A percentile compares a stretch with the other conserved stretches of the same genome.
Evolutionary conservation across 1,140 invertebrate genomes (phyloP).

Genomic region (Aphelenchoides avenae): DNA sequence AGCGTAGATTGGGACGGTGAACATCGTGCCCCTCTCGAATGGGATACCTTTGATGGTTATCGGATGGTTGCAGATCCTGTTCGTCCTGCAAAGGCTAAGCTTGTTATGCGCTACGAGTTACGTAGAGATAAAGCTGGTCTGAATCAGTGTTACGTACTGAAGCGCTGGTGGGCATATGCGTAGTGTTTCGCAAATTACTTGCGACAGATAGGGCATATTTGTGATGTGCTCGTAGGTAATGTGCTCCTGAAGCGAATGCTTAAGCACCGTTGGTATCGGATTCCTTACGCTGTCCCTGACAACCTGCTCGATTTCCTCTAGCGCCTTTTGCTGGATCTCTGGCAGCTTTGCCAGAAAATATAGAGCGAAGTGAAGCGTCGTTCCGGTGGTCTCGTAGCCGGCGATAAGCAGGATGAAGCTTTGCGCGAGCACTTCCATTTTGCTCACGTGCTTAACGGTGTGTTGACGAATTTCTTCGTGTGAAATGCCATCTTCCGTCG

Average conservation of each 20-base stretch:
- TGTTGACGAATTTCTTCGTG: neutral
- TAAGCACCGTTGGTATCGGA: slow-evolving; percentile 4
- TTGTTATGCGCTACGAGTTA: neutral
- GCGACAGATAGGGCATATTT: slow-evolving; percentile 14
- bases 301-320: slow-evolving; percentile 18
- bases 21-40: slow-evolving; percentile 13
- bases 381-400: slow-evolving; percentile 57
- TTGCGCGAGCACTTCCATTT: slow-evolving; percentile 24
- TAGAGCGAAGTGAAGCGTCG: slow-evolving; percentile 38
- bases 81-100: slow-evolving; percentile 4
- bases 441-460: slow-evolving; percentile 13
- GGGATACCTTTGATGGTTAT: slow-evolving; percentile 17
- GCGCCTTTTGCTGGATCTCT: slow-evolving; percentile 45
- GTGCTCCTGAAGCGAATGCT: slow-evolving; percentile 16
- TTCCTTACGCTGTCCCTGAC: slow-evolving; percentile 15
- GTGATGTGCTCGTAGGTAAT: slow-evolving; percentile 21
- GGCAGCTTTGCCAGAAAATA: slow-evolving; percentile 54
- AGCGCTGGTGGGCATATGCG: slow-evolving; percentile 24
- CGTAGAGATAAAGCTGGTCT: neutral
- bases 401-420: slow-evolving; percentile 17
- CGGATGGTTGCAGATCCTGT: slow-evolving; percentile 11
- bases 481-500: neutral
- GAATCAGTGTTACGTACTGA: neutral
- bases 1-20: slow-evolving; percentile 19
- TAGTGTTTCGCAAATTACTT: slow-evolving; percentile 29